A percentile compares a stretch with the other conserved stretches of the same genome.
Evolutionary conservation across 2,113 vertebrate species (phyloP).

Genomic region (Lophotis ruficrista): DNA sequence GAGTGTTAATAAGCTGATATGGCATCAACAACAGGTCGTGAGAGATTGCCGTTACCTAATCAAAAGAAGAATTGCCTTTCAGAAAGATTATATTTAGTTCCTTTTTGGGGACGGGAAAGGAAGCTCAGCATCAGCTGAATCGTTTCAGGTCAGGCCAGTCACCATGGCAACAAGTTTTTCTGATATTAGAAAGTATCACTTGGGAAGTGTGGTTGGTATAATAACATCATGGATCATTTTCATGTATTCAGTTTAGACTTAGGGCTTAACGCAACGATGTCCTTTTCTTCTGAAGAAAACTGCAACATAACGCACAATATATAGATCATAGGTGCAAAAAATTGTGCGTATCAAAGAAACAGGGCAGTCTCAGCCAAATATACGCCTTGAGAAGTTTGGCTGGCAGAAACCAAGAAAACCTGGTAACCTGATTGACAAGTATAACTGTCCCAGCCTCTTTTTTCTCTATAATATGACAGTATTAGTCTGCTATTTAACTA

Average conservation of each 20-base stretch:
- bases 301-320: background rate
- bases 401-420: background rate
- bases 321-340: background rate
- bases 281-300: background rate
- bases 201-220: slow-evolving; percentile 35
- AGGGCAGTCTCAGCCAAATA: background rate
- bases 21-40: background rate
- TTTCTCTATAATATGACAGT: background rate
- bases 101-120: background rate
- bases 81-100: background rate
- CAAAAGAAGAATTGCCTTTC: slow-evolving; percentile 37
- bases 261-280: background rate
- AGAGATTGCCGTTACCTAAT: background rate
- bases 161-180: slow-evolving; percentile 66
- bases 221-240: slow-evolving; percentile 54
- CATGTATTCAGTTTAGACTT: background rate
- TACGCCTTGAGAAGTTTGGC: background rate
- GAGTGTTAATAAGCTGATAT: background rate
- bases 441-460: background rate
- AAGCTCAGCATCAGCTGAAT: slow-evolving; percentile 34
- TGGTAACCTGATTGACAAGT: background rate
- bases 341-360: background rate
- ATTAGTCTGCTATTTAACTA: background rate
- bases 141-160: slow-evolving; percentile 58
- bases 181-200: slow-evolving; percentile 58